Percentiles rank a stretch among this genome's conserved stretches.
phyloP scores from a whole-genome alignment of 2,113 vertebrate species.

The Ellobius talpinus region DNA sequence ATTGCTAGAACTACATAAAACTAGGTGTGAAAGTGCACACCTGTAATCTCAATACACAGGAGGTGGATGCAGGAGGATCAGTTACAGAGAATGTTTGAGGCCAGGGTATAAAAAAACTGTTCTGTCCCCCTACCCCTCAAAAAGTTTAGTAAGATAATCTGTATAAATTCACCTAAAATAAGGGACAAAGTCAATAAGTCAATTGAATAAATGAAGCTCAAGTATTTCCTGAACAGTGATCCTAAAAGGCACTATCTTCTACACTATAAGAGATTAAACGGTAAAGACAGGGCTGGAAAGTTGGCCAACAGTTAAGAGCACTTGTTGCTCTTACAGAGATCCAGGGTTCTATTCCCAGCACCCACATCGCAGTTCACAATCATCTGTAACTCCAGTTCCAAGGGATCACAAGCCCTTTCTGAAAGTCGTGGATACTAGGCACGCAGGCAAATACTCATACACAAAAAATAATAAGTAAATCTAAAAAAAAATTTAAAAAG shows the following conservation, averaged over 20 bases:
- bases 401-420: neutral
- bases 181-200: constrained; percentile 41
- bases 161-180: neutral
- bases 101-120: no score
- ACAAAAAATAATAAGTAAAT: neutral
- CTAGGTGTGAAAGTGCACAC: neutral
- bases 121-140: neutral
- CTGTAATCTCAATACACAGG: neutral
- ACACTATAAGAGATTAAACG: neutral
- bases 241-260: neutral
- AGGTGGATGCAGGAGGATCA: neutral
- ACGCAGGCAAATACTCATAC: neutral
- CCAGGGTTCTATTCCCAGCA: neutral
- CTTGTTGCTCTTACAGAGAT: neutral
- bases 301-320: neutral
- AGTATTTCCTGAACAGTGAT: neutral
- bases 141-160: neutral
- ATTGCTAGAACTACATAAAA: neutral
- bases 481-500: neutral
- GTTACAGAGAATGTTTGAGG: neutral
- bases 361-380: neutral
- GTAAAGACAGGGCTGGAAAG: neutral
- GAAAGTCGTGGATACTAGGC: neutral
- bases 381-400: neutral
- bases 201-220: neutral